Evolutionary conservation across 2,888 invertebrate genomes (phyloP), one percentile per base, ranked within the genome.

Genomic region (Malachius bipustulatus): DNA sequence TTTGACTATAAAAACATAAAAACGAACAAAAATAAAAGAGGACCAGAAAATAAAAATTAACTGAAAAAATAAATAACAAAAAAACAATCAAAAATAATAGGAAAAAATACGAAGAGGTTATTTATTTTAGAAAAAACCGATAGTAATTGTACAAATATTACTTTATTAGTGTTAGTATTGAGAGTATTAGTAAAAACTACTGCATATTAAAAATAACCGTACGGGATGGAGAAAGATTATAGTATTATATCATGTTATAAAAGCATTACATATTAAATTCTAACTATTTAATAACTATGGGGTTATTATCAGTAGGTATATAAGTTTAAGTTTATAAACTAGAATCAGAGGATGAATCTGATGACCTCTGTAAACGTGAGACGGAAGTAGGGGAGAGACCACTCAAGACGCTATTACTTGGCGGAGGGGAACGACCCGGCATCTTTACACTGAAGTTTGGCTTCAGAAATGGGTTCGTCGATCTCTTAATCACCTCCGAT

Each of bases 361-460:
- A 43, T 19, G 51, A 45, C 14, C 48, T 48, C 30, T 52, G 54
- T 46, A 60, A 57, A 15, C 64, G 49, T n/a, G 62, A 54, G 2
- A 56, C 64, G 14, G 62, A 62, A 3, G 69, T 69, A 3, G 69
- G 69, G 11, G 69, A 69, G n/a, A 70, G 44, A 1, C 69, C 70
- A 41, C 69, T 70, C n/a, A 70, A 51, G 35, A 67, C 63, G 45
- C 69, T 70, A 39, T 63, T 69, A 38, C 69, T 68, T 2, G 70
- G 70, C 2, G 70, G 70, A 2, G 70, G 70, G 1, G 69, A 70
- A 42, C 66, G 62, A 2, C 62, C 60, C 42, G 62, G 61, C 41
- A 63, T 61, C 39, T 55, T 56, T 30, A 50, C 39, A 26, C 49
- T 49, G 14, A 63, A 55, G 36, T 65, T 64, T 3, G 67, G 56